Evolutionary conservation across 1,140 invertebrate genomes (phyloP).

Genomic region (Plutomurus gul): DNA sequence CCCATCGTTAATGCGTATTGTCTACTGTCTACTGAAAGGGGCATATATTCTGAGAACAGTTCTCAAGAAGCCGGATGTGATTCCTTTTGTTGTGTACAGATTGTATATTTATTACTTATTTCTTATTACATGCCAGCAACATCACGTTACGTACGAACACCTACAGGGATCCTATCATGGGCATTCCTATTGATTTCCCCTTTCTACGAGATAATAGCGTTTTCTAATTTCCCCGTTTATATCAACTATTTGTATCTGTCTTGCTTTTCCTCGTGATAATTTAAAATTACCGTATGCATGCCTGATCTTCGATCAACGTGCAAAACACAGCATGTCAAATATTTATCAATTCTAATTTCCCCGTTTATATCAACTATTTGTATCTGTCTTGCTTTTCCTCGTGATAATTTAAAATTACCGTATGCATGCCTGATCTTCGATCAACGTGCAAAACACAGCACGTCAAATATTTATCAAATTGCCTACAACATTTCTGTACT

Average conservation of each 20-base stretch:
- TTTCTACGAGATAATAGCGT: not conserved
- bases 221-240: slow-evolving; percentile 7
- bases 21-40: not conserved
- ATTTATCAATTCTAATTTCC: slow-evolving; percentile 22
- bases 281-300: too few relatives aligned
- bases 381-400: not conserved
- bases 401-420: too few relatives aligned
- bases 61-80: slow-evolving; percentile 25
- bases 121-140: not conserved
- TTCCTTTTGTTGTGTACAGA: not conserved
- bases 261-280: too few relatives aligned
- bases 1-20: slow-evolving; percentile 15
- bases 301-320: too few relatives aligned
- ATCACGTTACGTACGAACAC: not conserved
- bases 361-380: not conserved
- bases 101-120: slow-evolving; percentile 3
- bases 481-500: too few relatives aligned
- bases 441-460: too few relatives aligned
- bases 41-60: slow-evolving; percentile 12
- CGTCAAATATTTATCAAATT: too few relatives aligned
- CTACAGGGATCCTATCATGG: not conserved
- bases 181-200: slow-evolving; percentile 3
- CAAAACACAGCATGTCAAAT: too few relatives aligned
- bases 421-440: too few relatives aligned
- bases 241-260: not conserved